Evolutionary conservation across 1,140 invertebrate genomes (phyloP).

Genomic region (Himalopsyche phryganea): DNA sequence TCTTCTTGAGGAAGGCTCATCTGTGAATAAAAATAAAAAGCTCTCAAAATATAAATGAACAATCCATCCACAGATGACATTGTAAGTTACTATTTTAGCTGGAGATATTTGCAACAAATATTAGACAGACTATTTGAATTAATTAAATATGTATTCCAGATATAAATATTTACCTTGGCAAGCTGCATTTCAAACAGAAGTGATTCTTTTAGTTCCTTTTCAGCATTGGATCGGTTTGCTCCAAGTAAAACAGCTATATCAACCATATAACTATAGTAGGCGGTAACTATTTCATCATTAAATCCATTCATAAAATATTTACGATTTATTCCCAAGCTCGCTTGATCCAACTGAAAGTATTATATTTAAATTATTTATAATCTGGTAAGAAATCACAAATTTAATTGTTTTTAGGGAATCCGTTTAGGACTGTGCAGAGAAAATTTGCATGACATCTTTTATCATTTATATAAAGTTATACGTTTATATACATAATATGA

Average conservation of each 20-base stretch:
- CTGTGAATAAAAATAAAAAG: constrained; percentile 46
- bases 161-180: constrained; percentile 73
- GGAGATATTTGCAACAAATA: too few relatives aligned
- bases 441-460: neutral
- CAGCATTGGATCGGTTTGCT: constrained; percentile 64
- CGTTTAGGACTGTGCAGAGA: neutral
- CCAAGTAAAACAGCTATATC: constrained; percentile 86
- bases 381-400: neutral
- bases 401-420: neutral
- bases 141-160: too few relatives aligned
- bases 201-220: constrained; percentile 73
- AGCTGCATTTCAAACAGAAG: constrained; percentile 88
- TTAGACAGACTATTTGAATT: too few relatives aligned
- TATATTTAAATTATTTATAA: neutral
- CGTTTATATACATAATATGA: too few relatives aligned
- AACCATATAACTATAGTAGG: constrained; percentile 80
- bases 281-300: constrained; percentile 70
- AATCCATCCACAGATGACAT: too few relatives aligned
- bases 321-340: constrained; percentile 78
- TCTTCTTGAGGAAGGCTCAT: constrained; percentile 87
- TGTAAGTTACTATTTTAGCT: too few relatives aligned
- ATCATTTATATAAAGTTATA: too few relatives aligned
- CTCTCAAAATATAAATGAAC: neutral
- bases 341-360: constrained; percentile 78
- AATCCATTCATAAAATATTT: constrained; percentile 86